Percentiles rank a stretch among this genome's conserved stretches.
phyloP scores from a whole-genome alignment of 2,797 vertebrate species.

The Anguilla pacifica region DNA sequence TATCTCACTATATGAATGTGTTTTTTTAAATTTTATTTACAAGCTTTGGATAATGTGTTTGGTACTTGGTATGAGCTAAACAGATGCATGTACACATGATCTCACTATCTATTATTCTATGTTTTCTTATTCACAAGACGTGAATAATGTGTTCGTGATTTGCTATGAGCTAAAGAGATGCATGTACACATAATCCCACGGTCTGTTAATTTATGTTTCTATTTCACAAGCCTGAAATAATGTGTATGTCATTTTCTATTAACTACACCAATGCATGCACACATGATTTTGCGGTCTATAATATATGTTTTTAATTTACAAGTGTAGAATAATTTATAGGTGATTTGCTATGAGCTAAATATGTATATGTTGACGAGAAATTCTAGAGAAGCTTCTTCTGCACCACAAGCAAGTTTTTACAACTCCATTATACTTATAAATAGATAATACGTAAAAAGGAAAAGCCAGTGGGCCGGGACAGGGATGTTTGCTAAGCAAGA shows the following conservation, averaged over 20 bases:
- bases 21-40: too few species aligned
- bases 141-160: background rate
- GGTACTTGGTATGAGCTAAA: background rate
- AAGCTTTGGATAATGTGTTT: background rate
- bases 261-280: too few species aligned
- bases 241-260: too few species aligned
- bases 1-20: too few species aligned
- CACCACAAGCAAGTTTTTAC: background rate
- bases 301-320: background rate
- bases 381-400: background rate
- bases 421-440: background rate
- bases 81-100: too few species aligned
- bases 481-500: background rate
- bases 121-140: too few species aligned
- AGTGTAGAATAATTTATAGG: background rate
- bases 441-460: background rate
- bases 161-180: background rate
- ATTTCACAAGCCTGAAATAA: too few species aligned
- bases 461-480: background rate
- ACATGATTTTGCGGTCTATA: background rate
- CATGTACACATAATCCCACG: too few species aligned
- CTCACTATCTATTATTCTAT: too few species aligned
- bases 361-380: background rate
- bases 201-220: too few species aligned
- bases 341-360: conserved; percentile 2